Evolutionary conservation across 2,797 vertebrate species (phyloP).

Genomic region (Sebastes jordani): DNA sequence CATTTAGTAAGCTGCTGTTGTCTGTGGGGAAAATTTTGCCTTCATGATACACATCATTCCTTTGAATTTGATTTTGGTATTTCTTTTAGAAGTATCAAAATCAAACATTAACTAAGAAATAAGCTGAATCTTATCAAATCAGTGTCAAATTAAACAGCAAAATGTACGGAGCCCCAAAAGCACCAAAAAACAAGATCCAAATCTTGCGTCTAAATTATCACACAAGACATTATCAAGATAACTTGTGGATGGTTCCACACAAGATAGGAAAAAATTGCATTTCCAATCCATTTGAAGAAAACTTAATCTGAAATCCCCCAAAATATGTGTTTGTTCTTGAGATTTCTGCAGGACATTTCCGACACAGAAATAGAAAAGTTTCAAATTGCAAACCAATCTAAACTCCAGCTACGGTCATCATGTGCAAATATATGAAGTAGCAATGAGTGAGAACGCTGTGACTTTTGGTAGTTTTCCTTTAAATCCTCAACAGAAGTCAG

Average conservation of each 20-base stretch:
- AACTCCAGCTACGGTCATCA: constrained; percentile 29
- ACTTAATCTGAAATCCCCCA: not conserved
- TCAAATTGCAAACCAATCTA: not conserved
- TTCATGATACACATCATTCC: not conserved
- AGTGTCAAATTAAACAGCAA: not conserved
- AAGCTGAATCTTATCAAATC: not conserved
- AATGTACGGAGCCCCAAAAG: not conserved
- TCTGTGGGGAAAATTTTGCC: not conserved
- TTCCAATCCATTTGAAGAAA: not conserved
- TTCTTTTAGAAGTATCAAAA: not conserved
- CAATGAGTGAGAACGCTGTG: constrained; percentile 25
- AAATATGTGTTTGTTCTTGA: not conserved
- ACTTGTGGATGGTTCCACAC: not conserved
- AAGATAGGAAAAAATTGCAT: not conserved
- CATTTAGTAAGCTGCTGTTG: not conserved
- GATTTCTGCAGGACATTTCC: constrained; percentile 37
- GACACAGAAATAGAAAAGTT: not conserved
- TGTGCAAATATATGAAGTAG: constrained; percentile 48
- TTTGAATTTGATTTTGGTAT: not conserved
- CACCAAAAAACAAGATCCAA: not conserved
- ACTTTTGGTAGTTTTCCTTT: constrained; percentile 17
- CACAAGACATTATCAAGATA: not conserved
- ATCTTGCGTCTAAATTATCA: not conserved
- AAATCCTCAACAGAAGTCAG: constrained; percentile 4
- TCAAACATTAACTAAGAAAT: not conserved